A percentile compares a stretch with the other conserved stretches of the same genome.
These are phyloP conservation scores for Epinephelus cyanopodus DNA, from an alignment of 2,113 vertebrate genomes.

Conservation along the genomic window DNA sequence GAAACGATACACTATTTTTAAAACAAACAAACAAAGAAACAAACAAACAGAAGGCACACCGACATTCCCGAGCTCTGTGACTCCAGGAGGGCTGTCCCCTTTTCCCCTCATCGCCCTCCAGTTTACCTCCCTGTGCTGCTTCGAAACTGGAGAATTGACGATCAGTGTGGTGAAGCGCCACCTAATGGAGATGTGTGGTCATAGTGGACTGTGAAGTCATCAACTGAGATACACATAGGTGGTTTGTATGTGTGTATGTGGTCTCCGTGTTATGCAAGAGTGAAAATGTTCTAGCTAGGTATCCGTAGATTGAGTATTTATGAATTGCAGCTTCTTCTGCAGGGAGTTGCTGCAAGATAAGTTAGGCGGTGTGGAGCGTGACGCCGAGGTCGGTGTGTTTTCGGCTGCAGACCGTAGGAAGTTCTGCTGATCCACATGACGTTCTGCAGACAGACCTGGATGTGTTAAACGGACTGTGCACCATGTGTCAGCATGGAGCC, in stretches of 20 bases:
- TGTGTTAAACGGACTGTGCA: constrained; percentile 72
- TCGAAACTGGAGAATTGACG: constrained; percentile 57
- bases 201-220: constrained; percentile 75
- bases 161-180: constrained; percentile 53
- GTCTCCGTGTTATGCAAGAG: constrained; percentile 79
- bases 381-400: constrained; percentile 35
- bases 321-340: constrained; percentile 77
- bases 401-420: constrained; percentile 86
- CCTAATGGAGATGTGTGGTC: constrained; percentile 65
- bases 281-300: constrained; percentile 86
- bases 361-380: constrained; percentile 72
- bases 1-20: constrained; percentile 71
- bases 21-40: constrained; percentile 53
- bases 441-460: constrained; percentile 83
- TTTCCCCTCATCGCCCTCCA: constrained; percentile 38
- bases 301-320: constrained; percentile 87
- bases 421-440: constrained; percentile 87
- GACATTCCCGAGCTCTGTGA: constrained; percentile 88
- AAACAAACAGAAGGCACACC: constrained; percentile 71
- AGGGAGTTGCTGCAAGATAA: constrained; percentile 83
- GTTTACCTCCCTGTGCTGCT: constrained; percentile 71
- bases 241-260: constrained; percentile 70
- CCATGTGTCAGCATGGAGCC: constrained; percentile 48
- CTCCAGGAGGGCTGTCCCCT: constrained; percentile 62
- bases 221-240: constrained; percentile 86